Evolutionary conservation across 2,888 invertebrate species (phyloP), one percentile per base, ranked within the genome.

Genomic region (Rhagonycha lutea): DNA sequence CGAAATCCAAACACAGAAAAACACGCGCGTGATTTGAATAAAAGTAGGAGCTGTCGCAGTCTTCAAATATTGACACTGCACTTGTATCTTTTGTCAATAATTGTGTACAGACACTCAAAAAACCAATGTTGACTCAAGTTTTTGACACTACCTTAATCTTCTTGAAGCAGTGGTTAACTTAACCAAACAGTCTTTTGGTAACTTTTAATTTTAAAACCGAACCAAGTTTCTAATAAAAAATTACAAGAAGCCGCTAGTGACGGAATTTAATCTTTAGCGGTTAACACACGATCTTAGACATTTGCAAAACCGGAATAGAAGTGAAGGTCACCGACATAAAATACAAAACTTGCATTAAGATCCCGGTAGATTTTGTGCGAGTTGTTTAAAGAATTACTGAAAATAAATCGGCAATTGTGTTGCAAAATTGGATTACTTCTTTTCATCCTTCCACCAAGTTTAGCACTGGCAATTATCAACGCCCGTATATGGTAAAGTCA

Each of bases 51-150:
- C 77, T 76, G 81, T 73, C 79, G 76, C 80, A 80, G 76, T 80
- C 78, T 79, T 81, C 79, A 83, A 79, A 84, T 84, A 83, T 84
- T 84, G 82, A 82, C 83, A 82, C 79, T 82, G 80, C 82, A 82
- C 82, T 83, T 80, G 78, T 78, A 73, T 79, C 80, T 81, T 79
- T 81, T 81, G 80, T 82, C 79, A 26, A 24, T 65, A 79, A 82
- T 78, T 82, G 79, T 83, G 80, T 83, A 75, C 83, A 67, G 70
- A 81, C 79, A 80, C 80, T 83, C 74, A 79, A 80, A 76, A 14
- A 68, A 61, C 63, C 70, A 32, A 74, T 78, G 73, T 76, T 81
- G 81, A 82, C 82, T 81, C 80, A 80, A 80, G 80, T 82, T 82
- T 81, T 81, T 81, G 77, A 80, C 79, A 80, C 80, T 79, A 76